Conservation (phyloP, 2,888 invertebrate species). For the Scaptomyza reducta region DNA sequence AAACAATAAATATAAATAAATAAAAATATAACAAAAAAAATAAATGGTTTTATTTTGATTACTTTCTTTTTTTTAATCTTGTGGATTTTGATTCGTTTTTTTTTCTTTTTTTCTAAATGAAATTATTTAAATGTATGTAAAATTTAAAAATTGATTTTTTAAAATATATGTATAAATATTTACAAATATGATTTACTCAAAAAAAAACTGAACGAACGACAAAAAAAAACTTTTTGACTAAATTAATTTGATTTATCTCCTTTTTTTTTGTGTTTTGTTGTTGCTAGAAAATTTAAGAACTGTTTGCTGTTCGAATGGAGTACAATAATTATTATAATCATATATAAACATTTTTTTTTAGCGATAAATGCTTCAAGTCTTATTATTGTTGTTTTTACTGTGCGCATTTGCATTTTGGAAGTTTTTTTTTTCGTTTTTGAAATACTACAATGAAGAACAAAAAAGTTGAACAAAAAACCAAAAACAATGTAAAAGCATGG, state of each 20-base stretch:
- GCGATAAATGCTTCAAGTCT: constrained; percentile 77
- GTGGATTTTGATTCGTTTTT: constrained; percentile 27
- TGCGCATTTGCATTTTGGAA: constrained; percentile 38
- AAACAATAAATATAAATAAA: not conserved
- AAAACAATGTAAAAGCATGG: constrained; percentile 21
- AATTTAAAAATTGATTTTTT: constrained; percentile 11
- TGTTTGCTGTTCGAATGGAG: constrained; percentile 58
- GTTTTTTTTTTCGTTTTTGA: constrained; percentile 3
- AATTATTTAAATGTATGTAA: not conserved
- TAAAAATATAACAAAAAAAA: constrained; percentile 1
- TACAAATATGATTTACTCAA: constrained; percentile 35
- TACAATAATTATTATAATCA: constrained; percentile 45
- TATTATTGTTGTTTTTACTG: constrained; percentile 55
- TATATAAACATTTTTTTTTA: no score
- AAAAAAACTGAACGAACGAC: constrained; percentile 17
- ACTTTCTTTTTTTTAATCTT: constrained; percentile 5
- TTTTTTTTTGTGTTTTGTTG: constrained; percentile 3
- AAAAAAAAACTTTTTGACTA: constrained; percentile 35
- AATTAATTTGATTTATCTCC: constrained; percentile 41
- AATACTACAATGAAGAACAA: constrained; percentile 11
- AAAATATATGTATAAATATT: constrained; percentile 22
- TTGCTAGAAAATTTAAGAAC: constrained; percentile 34
- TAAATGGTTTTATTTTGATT: constrained; percentile 1
- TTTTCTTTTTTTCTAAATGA: constrained; percentile 19
- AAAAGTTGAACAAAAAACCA: constrained; percentile 4